Evolutionary conservation across 2,797 vertebrate genomes (phyloP).

Genomic region (Tangara arthus): DNA sequence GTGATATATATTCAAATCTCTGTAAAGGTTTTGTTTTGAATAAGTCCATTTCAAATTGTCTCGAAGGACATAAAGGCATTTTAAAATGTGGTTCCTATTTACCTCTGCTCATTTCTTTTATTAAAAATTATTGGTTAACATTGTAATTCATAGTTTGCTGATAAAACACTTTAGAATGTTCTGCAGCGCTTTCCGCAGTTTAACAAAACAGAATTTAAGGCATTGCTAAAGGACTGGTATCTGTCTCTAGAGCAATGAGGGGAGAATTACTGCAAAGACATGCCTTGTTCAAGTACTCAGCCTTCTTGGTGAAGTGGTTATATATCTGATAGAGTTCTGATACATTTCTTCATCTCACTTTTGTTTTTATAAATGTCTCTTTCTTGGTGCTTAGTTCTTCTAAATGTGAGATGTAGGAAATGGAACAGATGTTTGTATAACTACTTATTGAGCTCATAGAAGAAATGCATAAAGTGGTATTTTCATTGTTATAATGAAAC

Average conservation of each 20-base stretch:
- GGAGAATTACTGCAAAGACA: slow-evolving; percentile 50
- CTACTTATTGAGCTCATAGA: slow-evolving; percentile 45
- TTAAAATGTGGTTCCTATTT: not conserved
- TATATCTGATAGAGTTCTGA: slow-evolving; percentile 48
- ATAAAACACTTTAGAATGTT: not conserved
- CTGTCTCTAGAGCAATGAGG: slow-evolving; percentile 36
- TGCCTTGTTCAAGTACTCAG: not conserved
- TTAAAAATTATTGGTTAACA: not conserved
- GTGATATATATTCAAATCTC: not conserved
- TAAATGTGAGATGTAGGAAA: slow-evolving; percentile 59
- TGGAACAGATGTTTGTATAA: slow-evolving; percentile 71
- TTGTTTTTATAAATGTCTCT: slow-evolving; percentile 63
- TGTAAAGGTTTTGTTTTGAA: not conserved
- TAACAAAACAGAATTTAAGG: slow-evolving; percentile 14
- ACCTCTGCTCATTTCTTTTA: not conserved
- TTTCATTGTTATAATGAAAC: slow-evolving; percentile 75
- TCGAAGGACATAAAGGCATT: not conserved
- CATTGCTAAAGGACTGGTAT: slow-evolving; percentile 8
- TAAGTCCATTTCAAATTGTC: not conserved
- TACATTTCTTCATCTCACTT: slow-evolving; percentile 13
- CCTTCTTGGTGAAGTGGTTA: slow-evolving; percentile 28
- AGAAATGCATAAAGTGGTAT: slow-evolving; percentile 35
- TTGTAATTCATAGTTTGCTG: not conserved
- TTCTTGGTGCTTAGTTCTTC: slow-evolving; percentile 64
- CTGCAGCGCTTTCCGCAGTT: not conserved